phyloP scores from a whole-genome alignment of 1,140 invertebrate genomes.

The Centruroides sculpturatus region DNA sequence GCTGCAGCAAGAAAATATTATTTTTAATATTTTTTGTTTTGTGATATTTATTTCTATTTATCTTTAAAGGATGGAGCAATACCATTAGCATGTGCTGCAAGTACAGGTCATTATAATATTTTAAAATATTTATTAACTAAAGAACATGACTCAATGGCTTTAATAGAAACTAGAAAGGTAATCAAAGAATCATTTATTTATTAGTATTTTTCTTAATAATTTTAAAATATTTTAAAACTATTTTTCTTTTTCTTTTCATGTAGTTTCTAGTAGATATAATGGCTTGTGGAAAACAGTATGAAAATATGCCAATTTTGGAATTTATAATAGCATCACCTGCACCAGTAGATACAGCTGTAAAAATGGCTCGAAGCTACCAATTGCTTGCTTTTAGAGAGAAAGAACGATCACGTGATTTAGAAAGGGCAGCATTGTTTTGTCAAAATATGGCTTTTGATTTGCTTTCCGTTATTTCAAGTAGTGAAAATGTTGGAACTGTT shows the following conservation, averaged over 20 bases:
- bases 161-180: conserved; percentile 92
- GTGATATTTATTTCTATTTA: no score
- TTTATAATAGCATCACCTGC: conserved; percentile 92
- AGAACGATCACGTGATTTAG: conserved; percentile 89
- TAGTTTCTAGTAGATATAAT: conserved; percentile 97
- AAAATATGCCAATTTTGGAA: conserved; percentile 91
- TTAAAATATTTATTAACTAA: conserved; percentile 90
- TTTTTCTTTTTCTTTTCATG: conserved; percentile 14
- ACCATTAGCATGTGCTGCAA: conserved; percentile 92
- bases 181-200: not conserved
- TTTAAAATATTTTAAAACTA: not conserved
- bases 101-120: conserved; percentile 88
- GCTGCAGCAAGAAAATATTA: not conserved
- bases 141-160: conserved; percentile 87
- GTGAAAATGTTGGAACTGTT: conserved; percentile 80
- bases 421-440: conserved; percentile 85
- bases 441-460: conserved; percentile 95
- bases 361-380: conserved; percentile 63
- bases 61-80: conserved; percentile 57
- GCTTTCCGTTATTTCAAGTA: conserved; percentile 77
- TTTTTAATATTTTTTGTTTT: not conserved
- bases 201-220: not conserved
- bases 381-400: conserved; percentile 81
- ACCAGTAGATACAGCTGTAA: conserved; percentile 94
- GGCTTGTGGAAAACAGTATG: conserved; percentile 92